Base-by-base conservation (phyloP, 2,888 invertebrate species). In the Ctena decussata region DNA sequence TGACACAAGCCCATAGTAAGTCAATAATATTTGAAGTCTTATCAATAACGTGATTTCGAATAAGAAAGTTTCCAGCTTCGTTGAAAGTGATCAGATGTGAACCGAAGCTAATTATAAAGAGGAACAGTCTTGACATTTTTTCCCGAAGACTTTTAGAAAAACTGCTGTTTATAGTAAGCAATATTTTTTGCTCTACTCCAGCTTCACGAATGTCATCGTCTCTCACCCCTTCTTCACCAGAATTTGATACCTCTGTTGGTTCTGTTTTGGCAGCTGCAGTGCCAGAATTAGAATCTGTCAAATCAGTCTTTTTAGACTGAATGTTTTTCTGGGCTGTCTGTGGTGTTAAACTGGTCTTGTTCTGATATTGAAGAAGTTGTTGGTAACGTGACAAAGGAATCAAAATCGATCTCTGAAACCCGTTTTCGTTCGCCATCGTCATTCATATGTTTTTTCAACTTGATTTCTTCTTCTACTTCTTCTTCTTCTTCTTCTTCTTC, bases 331-430 rank as follows among this genome's bases (percentile, higher is more conserved):
- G 27, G 27, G 24, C 27, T 53, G 41, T 46, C 8, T 3, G n/a
- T n/a, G n/a, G n/a, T n/a, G n/a, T n/a, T n/a, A n/a, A n/a, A n/a
- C n/a, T n/a, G n/a, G n/a, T 65, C 35, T 65, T 65, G 65, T 35
- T 35, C 27, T 75, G 75, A 12, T 60, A 39, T 27, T 60, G 75
- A 21, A 75, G 37, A 24, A 75, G 60, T 27, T 75, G 75, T 39
- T 75, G 60, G 41, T 75, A 75, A n/a, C 75, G 75, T 12, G 39
- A 60, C 15, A 60, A n/a, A 39, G 75, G 75, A 8, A 60, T 75
- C 60, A 57, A 37, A 32, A 75, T 75, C 27, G 60, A 60, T 24
- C 39, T 39, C 35, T n/a, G n/a, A n/a, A n/a, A n/a, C n/a, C n/a
- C n/a, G n/a, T n/a, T n/a, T n/a, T n/a, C n/a, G n/a, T n/a, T n/a